Evolutionary conservation across 92 coral and sea anemone species (phyloP), one percentile per base, ranked within the genome.

Genomic region (Phenganax subtilis): DNA sequence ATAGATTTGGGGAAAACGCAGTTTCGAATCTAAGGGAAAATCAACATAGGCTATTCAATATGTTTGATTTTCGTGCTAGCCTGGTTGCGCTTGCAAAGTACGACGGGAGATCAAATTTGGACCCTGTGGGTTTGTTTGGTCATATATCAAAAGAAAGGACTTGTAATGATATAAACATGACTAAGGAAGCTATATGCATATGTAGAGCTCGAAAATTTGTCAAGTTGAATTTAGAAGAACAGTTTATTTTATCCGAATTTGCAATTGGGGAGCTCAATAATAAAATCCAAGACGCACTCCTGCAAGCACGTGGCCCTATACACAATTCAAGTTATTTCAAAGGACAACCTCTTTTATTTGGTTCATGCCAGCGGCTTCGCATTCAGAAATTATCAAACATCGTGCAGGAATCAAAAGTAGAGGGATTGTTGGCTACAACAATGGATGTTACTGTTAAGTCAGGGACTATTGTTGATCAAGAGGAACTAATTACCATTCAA

Each of bases 371-470:
- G 55, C 71, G 85, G 54, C 25, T 82, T 12, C 75, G 77, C 29
- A 66, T 75, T 25, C 11, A 37, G 17, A 72, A 58, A 71, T 31
- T 82, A 9, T 57, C 51, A 65, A 71, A 82, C 37, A 20, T 73
- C 31, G 64, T 57, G 17, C 56, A 66, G 51, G 79, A 60, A 0
- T 54, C 76, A 57, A 72, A 66, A 60, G 16, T n/a, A 10, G 72
- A 15, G 9, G 85, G 85, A 54, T 51, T 27, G 9, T 11, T 57
- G 25, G 62, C 60, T 52, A 82, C 85, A 6, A 54, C 79, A n/a
- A 82, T 82, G 85, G 85, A 82, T 63, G 16, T 82, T 29, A 51
- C 78, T 16, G 85, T 82, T 14, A 53, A 82, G 57, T 64, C 85
- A 15, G 85, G 85, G 54, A 72, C 75, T 27, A 64, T 82, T 37